A percentile compares a stretch with the other conserved stretches of the same genome.
Conservation (phyloP, 2,113 vertebrate species). For the Furnarius figulus region DNA sequence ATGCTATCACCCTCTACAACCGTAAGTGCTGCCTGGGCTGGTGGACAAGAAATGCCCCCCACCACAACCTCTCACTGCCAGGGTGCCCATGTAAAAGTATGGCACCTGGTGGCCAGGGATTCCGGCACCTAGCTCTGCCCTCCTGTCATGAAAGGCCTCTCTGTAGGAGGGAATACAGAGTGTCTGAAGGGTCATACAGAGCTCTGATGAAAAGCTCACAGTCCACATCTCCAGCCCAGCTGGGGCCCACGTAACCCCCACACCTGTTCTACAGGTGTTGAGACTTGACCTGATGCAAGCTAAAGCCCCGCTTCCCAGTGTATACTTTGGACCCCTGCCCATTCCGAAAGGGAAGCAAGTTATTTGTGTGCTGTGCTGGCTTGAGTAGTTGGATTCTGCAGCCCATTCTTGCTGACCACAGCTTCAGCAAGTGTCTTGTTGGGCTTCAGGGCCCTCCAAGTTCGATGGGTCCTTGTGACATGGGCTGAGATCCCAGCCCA, state of each 20-base stretch:
- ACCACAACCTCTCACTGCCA: neutral
- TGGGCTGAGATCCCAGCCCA: neutral
- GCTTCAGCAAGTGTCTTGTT: neutral
- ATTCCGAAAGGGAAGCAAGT: neutral
- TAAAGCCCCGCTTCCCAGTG: neutral
- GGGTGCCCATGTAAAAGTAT: neutral
- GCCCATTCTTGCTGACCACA: neutral
- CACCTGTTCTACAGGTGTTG: neutral
- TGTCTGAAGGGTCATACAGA: neutral
- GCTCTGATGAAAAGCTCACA: neutral
- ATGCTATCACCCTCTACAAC: conserved; percentile 86
- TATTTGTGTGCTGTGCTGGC: neutral
- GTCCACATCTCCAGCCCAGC: neutral
- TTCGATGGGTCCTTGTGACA: neutral
- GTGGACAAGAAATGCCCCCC: neutral
- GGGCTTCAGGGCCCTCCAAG: neutral
- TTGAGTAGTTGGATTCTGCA: neutral
- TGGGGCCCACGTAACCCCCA: neutral
- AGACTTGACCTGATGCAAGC: neutral
- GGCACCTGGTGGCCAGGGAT: neutral
- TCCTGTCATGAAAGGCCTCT: neutral
- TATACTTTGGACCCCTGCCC: neutral
- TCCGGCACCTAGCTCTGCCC: neutral
- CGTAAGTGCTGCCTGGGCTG: conserved; percentile 70
- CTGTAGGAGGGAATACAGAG: neutral